phyloP scores from a whole-genome alignment of 2,888 invertebrate genomes.

The Mycalesis mineus region DNA sequence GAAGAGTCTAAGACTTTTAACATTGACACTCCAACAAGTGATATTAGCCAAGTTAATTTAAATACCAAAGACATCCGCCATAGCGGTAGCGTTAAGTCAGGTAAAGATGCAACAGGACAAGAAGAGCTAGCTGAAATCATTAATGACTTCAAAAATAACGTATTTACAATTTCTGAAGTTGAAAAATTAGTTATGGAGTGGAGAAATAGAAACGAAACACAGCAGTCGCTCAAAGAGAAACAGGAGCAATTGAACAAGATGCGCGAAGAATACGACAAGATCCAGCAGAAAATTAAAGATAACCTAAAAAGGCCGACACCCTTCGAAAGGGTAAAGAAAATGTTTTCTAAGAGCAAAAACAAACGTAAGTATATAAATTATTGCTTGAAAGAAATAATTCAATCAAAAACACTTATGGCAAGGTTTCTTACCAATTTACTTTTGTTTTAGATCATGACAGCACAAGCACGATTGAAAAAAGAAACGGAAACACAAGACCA shows the following conservation, averaged over 20 bases:
- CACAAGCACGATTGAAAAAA: conserved; percentile 63
- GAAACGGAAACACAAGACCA: conserved; percentile 67
- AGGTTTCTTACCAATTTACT: neutral
- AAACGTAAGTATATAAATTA: conserved; percentile 52
- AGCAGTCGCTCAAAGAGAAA: conserved; percentile 90
- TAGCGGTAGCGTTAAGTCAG: conserved; percentile 64
- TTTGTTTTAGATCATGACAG: conserved; percentile 52
- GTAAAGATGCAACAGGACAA: conserved; percentile 76
- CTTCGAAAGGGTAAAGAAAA: conserved; percentile 86
- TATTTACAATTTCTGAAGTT: conserved; percentile 89
- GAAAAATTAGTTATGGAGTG: conserved; percentile 91
- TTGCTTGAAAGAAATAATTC: too few relatives aligned
- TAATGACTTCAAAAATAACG: conserved; percentile 92
- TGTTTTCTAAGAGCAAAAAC: conserved; percentile 83
- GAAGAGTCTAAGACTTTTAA: conserved; percentile 69
- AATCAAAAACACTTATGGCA: too few relatives aligned
- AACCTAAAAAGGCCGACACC: conserved; percentile 87
- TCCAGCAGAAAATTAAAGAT: conserved; percentile 87
- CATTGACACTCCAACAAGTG: conserved; percentile 72
- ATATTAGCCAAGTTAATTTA: conserved; percentile 71
- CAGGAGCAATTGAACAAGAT: conserved; percentile 89
- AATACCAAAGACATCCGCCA: conserved; percentile 61
- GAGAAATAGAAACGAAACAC: conserved; percentile 91
- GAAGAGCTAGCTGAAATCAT: conserved; percentile 92
- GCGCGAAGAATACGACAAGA: conserved; percentile 88